A percentile compares a stretch with the other conserved stretches of the same genome.
phyloP scores from a whole-genome alignment of 2,888 invertebrate genomes.

The Neocrepidodera transversa region DNA sequence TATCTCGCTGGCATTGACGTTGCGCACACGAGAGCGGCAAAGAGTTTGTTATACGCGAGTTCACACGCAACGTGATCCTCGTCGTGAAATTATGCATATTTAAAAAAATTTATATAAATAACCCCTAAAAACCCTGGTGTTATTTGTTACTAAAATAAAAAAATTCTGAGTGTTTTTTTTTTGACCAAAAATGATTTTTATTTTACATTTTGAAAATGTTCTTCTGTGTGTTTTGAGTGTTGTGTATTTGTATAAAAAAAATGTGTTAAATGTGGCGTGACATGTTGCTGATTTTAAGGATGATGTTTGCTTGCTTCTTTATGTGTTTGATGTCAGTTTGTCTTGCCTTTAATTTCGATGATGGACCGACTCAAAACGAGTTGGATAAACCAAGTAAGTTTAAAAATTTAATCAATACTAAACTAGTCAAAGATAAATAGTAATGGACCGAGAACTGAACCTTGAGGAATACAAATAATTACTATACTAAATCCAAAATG shows the following conservation, averaged over 20 bases:
- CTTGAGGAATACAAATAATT: no score
- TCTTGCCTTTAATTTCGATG: slow-evolving; percentile 63
- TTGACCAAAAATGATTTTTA: background rate
- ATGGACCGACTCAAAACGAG: slow-evolving; percentile 67
- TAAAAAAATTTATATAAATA: no score
- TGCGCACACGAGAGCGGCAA: slow-evolving; percentile 33
- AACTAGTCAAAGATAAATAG: no score
- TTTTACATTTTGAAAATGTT: no score
- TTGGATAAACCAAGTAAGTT: slow-evolving; percentile 69
- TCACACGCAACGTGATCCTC: slow-evolving; percentile 7
- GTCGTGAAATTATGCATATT: slow-evolving; percentile 13
- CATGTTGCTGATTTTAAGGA: slow-evolving; percentile 50
- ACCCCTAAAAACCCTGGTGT: background rate
- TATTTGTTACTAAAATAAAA: background rate
- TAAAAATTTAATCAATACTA: no score
- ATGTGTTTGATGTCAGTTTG: slow-evolving; percentile 60
- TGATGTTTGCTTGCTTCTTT: slow-evolving; percentile 59
- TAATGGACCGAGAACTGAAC: no score
- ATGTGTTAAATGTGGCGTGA: slow-evolving; percentile 38
- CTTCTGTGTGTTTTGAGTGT: slow-evolving; percentile 19
- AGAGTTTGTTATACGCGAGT: background rate
- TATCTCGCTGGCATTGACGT: slow-evolving; percentile 46
- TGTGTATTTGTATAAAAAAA: slow-evolving; percentile 24
- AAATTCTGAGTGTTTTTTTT: slow-evolving; percentile 3
- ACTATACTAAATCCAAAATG: no score